These are phyloP conservation scores for Microcebus murinus DNA, from an alignment of 2,113 vertebrate genomes.

Conservation along the genomic window DNA sequence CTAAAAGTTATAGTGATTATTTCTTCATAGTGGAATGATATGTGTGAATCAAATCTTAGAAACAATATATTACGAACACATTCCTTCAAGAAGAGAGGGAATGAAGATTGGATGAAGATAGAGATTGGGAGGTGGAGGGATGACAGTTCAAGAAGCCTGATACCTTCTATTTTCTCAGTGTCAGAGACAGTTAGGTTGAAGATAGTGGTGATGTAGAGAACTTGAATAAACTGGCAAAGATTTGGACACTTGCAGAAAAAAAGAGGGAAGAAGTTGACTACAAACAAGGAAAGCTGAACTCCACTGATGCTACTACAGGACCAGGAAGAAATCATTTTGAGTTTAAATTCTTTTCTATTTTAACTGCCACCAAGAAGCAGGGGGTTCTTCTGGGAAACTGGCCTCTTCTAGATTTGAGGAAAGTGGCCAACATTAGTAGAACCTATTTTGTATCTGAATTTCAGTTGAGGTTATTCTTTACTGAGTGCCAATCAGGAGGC, in stretches of 20 bases:
- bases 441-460: background rate
- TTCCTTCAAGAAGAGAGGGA: background rate
- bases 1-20: background rate
- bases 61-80: background rate
- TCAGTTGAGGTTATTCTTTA: background rate
- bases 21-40: background rate
- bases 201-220: background rate
- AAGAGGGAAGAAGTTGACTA: background rate
- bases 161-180: no score
- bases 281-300: background rate
- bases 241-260: background rate
- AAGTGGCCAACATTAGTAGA: background rate
- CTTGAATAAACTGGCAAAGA: background rate
- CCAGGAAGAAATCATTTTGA: background rate
- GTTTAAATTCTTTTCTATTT: constrained; percentile 3
- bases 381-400: background rate
- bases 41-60: background rate
- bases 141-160: background rate
- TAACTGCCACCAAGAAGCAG: background rate
- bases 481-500: background rate
- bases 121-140: background rate
- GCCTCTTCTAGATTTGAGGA: background rate
- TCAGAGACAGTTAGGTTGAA: background rate
- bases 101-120: background rate
- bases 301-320: background rate